Base-by-base conservation (phyloP, 2,888 invertebrate species). In the Bugula neritina region DNA sequence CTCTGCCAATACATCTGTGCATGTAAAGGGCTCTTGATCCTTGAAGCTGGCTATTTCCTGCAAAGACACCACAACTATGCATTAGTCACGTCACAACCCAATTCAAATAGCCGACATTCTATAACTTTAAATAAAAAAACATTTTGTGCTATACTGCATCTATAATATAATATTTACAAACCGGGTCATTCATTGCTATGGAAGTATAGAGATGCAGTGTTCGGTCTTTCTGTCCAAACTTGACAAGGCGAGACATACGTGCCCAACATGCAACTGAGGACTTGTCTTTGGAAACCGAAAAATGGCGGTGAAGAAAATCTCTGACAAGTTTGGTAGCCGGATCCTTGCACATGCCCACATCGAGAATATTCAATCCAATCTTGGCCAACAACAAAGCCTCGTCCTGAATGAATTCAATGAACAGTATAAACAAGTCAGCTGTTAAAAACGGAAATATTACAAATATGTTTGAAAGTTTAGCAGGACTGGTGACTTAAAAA, bases 291-390 rank as follows among this genome's bases (percentile, higher is more conserved):
- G 63, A 63, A 13, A 10, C 27, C 2, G 63, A 31, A 29, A 63
- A n/a, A 5, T 34, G 29, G 5, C 27, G 27, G 63, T 63, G 63
- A 25, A 63, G 63, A 31, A 63, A 63, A 31, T 63, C 63, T 63
- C 63, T 63, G 31, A 63, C n/a, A 5, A 10, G 63, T 34, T 63
- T 63, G 5, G 29, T 63, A 27, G 63, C 63, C 27, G 31, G 31
- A 27, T 63, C 63, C n/a, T 63, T 63, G n/a, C 63, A 63, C n/a
- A n/a, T n/a, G n/a, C n/a, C n/a, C n/a, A n/a, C n/a, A 10, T 31
- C 63, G n/a, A 63, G 27, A 31, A 63, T 63, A 63, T 63, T 63
- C 34, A 63, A n/a, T 29, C 63, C 63, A 31, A 63, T 63, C 63
- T 63, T 63, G 5, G 63, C 63, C 31, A 63, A 34, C 31, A 63